These are phyloP conservation scores for Cyclophora albipunctata DNA, from an alignment of 2,888 invertebrate species.

Conservation along the genomic window DNA sequence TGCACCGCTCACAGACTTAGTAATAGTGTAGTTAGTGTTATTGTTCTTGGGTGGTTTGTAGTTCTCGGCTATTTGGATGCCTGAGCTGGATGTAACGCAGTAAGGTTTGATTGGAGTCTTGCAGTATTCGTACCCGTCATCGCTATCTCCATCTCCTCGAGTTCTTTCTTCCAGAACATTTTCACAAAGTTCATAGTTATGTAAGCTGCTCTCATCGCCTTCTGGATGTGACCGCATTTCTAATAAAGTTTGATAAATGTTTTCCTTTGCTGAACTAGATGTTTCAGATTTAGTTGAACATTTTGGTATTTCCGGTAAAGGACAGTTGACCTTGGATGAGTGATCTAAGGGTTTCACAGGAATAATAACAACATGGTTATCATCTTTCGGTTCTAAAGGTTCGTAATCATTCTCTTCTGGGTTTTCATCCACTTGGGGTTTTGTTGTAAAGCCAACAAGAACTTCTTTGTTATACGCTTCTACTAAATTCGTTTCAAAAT, in stretches of 20 bases:
- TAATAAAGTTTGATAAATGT: slow-evolving; percentile 63
- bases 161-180: slow-evolving; percentile 59
- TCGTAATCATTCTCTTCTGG: slow-evolving; percentile 63
- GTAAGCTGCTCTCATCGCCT: slow-evolving; percentile 66
- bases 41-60: slow-evolving; percentile 50
- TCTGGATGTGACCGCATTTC: slow-evolving; percentile 69
- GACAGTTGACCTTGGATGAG: slow-evolving; percentile 63
- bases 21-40: slow-evolving; percentile 54
- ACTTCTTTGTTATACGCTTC: slow-evolving; percentile 66
- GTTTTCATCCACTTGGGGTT: slow-evolving; percentile 32
- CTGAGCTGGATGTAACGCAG: slow-evolving; percentile 57
- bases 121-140: slow-evolving; percentile 70
- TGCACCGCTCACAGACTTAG: slow-evolving; percentile 65
- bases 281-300: slow-evolving; percentile 21
- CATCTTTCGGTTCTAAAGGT: slow-evolving; percentile 54
- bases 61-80: slow-evolving; percentile 72
- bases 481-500: slow-evolving; percentile 63
- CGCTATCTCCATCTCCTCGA: slow-evolving; percentile 64
- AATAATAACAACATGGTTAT: slow-evolving; percentile 49
- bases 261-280: slow-evolving; percentile 36
- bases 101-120: slow-evolving; percentile 64
- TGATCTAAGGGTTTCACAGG: slow-evolving; percentile 48
- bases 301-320: slow-evolving; percentile 67
- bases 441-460: slow-evolving; percentile 49
- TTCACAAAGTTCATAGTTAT: slow-evolving; percentile 72